These are phyloP conservation scores for Cheilosia soror DNA, from an alignment of 2,888 invertebrate species.

Conservation along the genomic window DNA sequence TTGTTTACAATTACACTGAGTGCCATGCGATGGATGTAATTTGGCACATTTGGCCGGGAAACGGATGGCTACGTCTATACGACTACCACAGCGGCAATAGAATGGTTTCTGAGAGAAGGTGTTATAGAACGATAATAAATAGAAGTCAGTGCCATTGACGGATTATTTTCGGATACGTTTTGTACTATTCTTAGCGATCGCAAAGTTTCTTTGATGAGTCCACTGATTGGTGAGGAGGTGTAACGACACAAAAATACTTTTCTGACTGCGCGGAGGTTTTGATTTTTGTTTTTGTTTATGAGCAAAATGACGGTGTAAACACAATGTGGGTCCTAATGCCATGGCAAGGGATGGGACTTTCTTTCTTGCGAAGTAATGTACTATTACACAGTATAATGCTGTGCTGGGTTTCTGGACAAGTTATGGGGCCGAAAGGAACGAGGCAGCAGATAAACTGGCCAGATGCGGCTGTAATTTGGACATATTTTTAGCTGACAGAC, in stretches of 20 bases:
- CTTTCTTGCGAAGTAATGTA: not conserved
- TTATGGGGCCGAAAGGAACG: too few species aligned
- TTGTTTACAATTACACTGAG: conserved; percentile 66
- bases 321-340: not conserved
- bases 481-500: too few species aligned
- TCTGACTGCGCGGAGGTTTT: conserved; percentile 12
- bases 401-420: too few species aligned
- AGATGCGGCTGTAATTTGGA: too few species aligned
- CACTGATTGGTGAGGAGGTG: conserved; percentile 1
- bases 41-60: conserved; percentile 54
- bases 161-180: conserved; percentile 52
- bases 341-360: not conserved
- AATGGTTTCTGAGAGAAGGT: conserved; percentile 13
- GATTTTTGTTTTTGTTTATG: not conserved
- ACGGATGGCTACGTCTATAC: not conserved
- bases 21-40: conserved; percentile 63
- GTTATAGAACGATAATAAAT: conserved; percentile 47
- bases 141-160: conserved; percentile 46
- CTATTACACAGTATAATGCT: too few species aligned
- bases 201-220: conserved; percentile 27
- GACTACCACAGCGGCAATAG: conserved; percentile 4
- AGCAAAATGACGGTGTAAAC: not conserved
- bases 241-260: conserved; percentile 26
- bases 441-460: too few species aligned
- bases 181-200: conserved; percentile 31